These are phyloP conservation scores for Probaryconus sp. DNA, from an alignment of 1,140 invertebrate species.

Conservation along the genomic window DNA sequence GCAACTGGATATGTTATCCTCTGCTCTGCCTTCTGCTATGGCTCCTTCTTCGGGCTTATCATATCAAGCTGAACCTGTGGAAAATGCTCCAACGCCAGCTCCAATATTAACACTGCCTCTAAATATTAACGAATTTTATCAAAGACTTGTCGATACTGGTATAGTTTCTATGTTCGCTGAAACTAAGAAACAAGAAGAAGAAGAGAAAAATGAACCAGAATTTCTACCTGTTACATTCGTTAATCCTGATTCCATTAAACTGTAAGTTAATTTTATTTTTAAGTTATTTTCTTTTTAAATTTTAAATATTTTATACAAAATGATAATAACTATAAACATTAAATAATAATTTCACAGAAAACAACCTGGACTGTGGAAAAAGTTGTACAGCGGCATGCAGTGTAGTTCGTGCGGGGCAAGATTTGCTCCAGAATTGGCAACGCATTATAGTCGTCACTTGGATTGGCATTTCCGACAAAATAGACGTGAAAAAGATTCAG, in stretches of 20 bases:
- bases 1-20: conserved; percentile 82
- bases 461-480: conserved; percentile 99
- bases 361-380: conserved; percentile 83
- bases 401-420: conserved; percentile 95
- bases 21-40: conserved; percentile 81
- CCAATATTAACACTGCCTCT: conserved; percentile 75
- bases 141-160: conserved; percentile 90
- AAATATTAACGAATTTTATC: conserved; percentile 90
- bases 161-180: conserved; percentile 82
- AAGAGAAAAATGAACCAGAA: conserved; percentile 63
- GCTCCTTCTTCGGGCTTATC: conserved; percentile 79
- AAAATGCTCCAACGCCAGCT: conserved; percentile 68
- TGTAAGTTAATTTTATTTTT: conserved; percentile 78
- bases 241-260: conserved; percentile 86
- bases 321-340: background rate
- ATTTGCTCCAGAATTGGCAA: conserved; percentile 91
- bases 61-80: conserved; percentile 77
- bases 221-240: conserved; percentile 82
- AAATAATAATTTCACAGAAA: conserved; percentile 75
- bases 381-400: conserved; percentile 92
- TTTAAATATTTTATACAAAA: background rate
- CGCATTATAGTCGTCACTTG: conserved; percentile 93
- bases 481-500: conserved; percentile 89
- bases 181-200: conserved; percentile 74
- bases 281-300: conserved; percentile 11